Percentiles rank a stretch among this genome's conserved stretches.
Conservation (phyloP, 1,140 invertebrate species). For the Conus ventricosus region DNA sequence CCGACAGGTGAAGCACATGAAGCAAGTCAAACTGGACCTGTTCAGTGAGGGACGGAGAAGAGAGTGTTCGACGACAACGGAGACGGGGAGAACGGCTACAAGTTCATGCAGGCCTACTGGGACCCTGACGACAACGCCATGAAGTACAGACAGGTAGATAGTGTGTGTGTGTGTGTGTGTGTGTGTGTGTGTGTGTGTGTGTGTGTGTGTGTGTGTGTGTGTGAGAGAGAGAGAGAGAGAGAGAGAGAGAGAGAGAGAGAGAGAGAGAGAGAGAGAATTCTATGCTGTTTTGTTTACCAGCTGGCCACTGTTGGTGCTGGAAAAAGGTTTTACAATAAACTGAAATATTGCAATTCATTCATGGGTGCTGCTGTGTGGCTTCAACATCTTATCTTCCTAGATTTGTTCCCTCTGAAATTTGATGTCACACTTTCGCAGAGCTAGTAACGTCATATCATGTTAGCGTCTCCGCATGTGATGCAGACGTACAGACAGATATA, state of each 20-base stretch:
- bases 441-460: too few relatives aligned
- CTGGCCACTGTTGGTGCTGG: too few relatives aligned
- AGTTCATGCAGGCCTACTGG: conserved; percentile 8
- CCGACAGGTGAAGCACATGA: neutral
- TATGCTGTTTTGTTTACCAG: too few relatives aligned
- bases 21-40: conserved; percentile 7
- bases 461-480: too few relatives aligned
- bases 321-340: too few relatives aligned
- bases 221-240: neutral
- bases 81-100: conserved; percentile 13
- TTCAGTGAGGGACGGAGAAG: neutral
- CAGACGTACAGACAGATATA: too few relatives aligned
- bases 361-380: too few relatives aligned
- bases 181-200: neutral
- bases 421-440: too few relatives aligned
- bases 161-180: neutral
- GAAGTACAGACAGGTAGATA: conserved; percentile 11
- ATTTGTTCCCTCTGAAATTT: too few relatives aligned
- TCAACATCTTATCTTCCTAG: too few relatives aligned
- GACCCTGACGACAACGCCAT: neutral
- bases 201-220: neutral
- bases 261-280: too few relatives aligned
- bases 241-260: neutral
- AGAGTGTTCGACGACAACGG: conserved; percentile 7
- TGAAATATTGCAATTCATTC: too few relatives aligned